Evolutionary conservation across 2,888 invertebrate species (phyloP).

Genomic region (Sinopyrophorus schimmeli): DNA sequence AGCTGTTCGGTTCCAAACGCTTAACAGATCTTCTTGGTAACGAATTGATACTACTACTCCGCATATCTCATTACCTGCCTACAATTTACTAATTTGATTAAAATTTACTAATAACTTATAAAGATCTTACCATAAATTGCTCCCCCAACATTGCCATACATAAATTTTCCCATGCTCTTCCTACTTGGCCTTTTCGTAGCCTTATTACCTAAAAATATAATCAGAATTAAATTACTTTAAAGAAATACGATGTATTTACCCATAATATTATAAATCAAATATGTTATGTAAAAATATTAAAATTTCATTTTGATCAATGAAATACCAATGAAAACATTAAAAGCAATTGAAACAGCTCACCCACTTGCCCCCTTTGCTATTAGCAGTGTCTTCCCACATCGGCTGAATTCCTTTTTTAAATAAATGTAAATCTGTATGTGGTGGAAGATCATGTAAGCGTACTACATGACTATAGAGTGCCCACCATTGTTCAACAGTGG

Average conservation of each 20-base stretch:
- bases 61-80: conserved; percentile 93
- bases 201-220: conserved; percentile 66
- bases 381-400: conserved; percentile 99
- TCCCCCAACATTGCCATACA: conserved; percentile 98
- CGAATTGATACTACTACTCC: conserved; percentile 95
- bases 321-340: too few species aligned
- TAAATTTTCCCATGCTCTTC: conserved; percentile 97
- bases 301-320: too few species aligned
- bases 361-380: conserved; percentile 98
- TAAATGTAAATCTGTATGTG: conserved; percentile 92
- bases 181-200: conserved; percentile 90
- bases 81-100: conserved; percentile 2
- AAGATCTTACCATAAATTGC: conserved; percentile 81
- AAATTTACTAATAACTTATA: background rate
- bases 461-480: conserved; percentile 89
- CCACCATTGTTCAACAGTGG: conserved; percentile 98
- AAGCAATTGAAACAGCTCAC: conserved; percentile 58
- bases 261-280: too few species aligned
- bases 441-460: conserved; percentile 86
- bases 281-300: too few species aligned
- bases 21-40: conserved; percentile 94
- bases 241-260: too few species aligned
- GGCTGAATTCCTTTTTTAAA: conserved; percentile 98
- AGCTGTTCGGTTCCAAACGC: conserved; percentile 96
- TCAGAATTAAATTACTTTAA: background rate